Evolutionary conservation across 2,113 vertebrate species (phyloP).

Genomic region (Syngnathus scovelli): DNA sequence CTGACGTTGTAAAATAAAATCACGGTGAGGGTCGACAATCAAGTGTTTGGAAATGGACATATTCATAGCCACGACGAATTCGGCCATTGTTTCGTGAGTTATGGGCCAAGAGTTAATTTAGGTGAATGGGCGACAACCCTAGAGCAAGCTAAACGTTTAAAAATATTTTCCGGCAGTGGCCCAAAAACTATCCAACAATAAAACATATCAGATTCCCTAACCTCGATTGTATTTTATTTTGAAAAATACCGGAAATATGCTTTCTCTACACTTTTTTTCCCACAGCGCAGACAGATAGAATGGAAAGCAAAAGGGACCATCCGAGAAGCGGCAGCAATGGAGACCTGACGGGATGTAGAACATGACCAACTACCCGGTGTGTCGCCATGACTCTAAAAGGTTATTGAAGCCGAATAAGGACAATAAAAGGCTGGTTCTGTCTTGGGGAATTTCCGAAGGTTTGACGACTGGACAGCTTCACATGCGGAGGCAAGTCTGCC

Average conservation of each 20-base stretch:
- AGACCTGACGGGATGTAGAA: slow-evolving; percentile 48
- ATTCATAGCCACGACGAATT: background rate
- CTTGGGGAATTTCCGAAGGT: slow-evolving; percentile 14
- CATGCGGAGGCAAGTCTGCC: slow-evolving; percentile 51
- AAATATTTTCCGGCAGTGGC: background rate
- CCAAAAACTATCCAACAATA: background rate
- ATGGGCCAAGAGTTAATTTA: background rate
- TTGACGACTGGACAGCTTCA: background rate
- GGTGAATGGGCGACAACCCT: background rate
- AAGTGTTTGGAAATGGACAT: background rate
- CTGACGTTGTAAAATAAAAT: background rate
- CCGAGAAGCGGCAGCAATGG: slow-evolving; percentile 57
- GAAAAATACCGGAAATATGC: slow-evolving; percentile 32
- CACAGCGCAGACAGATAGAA: slow-evolving; percentile 10
- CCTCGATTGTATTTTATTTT: slow-evolving; percentile 26
- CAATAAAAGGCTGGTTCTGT: slow-evolving; percentile 15
- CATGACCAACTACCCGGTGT: slow-evolving; percentile 37
- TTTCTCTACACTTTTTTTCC: background rate
- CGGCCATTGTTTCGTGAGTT: background rate
- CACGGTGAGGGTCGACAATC: background rate
- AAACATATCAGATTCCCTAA: background rate
- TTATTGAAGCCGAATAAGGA: slow-evolving; percentile 7
- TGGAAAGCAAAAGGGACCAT: slow-evolving; percentile 44
- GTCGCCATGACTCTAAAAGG: slow-evolving; percentile 45
- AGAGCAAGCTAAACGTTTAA: background rate